phyloP scores from a whole-genome alignment of 2,113 vertebrate species.

The Sprattus sprattus region DNA sequence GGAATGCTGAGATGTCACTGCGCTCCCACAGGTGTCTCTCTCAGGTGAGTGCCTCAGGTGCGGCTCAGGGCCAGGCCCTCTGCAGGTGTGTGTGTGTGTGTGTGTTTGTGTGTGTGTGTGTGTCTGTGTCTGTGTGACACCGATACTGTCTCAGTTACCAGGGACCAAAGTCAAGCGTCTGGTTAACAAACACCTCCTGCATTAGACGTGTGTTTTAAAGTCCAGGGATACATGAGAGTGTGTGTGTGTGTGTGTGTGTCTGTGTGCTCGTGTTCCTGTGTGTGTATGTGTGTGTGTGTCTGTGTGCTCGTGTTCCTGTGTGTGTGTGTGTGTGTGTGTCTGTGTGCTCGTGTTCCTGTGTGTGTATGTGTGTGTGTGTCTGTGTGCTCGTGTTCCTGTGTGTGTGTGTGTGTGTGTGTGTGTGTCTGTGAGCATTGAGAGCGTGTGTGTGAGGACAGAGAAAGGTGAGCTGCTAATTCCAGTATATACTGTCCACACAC shows the following conservation, averaged over 20 bases:
- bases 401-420: no score
- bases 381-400: no score
- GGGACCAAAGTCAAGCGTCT: not conserved
- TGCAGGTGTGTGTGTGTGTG: not conserved
- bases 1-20: not conserved
- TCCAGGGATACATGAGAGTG: not conserved
- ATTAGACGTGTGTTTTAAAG: not conserved
- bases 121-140: not conserved
- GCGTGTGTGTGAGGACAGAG: constrained; percentile 6
- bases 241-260: not conserved
- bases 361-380: not conserved
- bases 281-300: not conserved
- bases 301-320: no score
- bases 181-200: not conserved
- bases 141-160: constrained; percentile 19
- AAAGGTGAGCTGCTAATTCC: not conserved
- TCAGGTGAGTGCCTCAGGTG: not conserved
- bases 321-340: not conserved
- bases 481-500: not conserved
- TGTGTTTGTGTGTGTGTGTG: not conserved
- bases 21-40: not conserved
- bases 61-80: not conserved
- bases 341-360: not conserved
- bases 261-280: not conserved
- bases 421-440: not conserved